Evolutionary conservation across 2,797 vertebrate genomes (phyloP).

Genomic region (Pangasius larnaudii): DNA sequence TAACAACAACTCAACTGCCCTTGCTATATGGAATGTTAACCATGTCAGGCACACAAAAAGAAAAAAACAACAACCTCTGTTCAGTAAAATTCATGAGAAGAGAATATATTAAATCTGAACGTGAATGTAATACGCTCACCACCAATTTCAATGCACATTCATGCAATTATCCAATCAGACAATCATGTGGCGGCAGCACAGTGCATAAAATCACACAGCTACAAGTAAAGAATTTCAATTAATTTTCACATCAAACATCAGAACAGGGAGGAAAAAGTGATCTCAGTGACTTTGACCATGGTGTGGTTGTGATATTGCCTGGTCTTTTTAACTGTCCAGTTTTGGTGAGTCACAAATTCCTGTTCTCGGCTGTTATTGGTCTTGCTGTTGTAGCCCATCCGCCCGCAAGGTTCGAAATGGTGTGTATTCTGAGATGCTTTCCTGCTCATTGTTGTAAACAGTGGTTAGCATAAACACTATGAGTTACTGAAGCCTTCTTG

Average conservation of each 20-base stretch:
- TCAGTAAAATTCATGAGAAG: background rate
- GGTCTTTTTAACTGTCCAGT: background rate
- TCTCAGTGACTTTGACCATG: background rate
- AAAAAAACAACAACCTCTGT: background rate
- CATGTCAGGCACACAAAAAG: background rate
- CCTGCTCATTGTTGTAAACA: too few relatives aligned
- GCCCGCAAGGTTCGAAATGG: background rate
- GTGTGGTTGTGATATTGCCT: background rate
- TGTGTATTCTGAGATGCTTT: background rate
- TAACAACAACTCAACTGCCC: background rate
- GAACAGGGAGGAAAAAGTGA: background rate
- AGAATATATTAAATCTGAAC: background rate
- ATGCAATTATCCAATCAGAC: background rate
- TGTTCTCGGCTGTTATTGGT: background rate
- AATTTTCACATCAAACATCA: slow-evolving; percentile 13
- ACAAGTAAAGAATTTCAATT: background rate
- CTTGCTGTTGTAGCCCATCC: background rate
- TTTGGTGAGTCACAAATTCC: background rate
- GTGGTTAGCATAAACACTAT: background rate
- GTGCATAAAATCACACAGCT: background rate
- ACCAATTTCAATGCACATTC: background rate
- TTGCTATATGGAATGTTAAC: background rate
- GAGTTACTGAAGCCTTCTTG: background rate
- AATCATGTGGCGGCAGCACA: background rate
- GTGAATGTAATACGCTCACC: background rate